Conservation (phyloP, 1,140 invertebrate species). For the Leptonema lineaticorne region DNA sequence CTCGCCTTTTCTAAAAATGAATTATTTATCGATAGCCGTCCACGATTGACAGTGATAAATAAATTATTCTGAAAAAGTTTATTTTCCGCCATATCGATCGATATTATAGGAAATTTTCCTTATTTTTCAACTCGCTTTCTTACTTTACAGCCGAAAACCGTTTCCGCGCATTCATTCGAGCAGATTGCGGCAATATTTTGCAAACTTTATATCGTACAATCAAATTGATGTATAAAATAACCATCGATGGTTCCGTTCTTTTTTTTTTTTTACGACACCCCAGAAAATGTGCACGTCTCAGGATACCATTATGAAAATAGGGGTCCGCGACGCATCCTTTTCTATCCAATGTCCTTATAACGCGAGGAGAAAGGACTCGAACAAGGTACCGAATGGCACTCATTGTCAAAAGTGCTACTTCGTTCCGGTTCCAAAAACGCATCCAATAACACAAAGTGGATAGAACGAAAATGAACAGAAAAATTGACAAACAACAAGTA, state of each 20-base stretch:
- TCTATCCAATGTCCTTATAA: neutral
- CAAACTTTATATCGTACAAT: conserved; percentile 2
- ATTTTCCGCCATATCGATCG: too few relatives aligned
- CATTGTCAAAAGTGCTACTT: conserved; percentile 11
- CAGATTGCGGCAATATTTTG: neutral
- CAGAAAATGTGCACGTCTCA: neutral
- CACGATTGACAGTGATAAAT: too few relatives aligned
- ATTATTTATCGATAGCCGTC: too few relatives aligned
- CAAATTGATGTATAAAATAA: conserved; percentile 13
- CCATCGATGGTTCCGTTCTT: neutral
- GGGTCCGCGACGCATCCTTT: neutral
- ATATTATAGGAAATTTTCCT: too few relatives aligned
- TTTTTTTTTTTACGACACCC: neutral
- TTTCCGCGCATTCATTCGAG: neutral
- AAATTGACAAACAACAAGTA: conserved; percentile 13
- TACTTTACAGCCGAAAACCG: neutral
- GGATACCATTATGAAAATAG: neutral
- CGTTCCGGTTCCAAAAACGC: conserved; percentile 13
- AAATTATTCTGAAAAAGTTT: too few relatives aligned
- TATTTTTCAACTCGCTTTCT: too few relatives aligned
- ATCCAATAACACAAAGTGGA: conserved; percentile 16
- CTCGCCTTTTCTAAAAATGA: too few relatives aligned
- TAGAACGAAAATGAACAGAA: conserved; percentile 15
- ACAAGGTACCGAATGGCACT: neutral
- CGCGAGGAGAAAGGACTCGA: neutral